Evolutionary conservation across 2,113 vertebrate genomes (phyloP), one percentile per base, ranked within the genome.

Genomic region (Smithornis capensis): DNA sequence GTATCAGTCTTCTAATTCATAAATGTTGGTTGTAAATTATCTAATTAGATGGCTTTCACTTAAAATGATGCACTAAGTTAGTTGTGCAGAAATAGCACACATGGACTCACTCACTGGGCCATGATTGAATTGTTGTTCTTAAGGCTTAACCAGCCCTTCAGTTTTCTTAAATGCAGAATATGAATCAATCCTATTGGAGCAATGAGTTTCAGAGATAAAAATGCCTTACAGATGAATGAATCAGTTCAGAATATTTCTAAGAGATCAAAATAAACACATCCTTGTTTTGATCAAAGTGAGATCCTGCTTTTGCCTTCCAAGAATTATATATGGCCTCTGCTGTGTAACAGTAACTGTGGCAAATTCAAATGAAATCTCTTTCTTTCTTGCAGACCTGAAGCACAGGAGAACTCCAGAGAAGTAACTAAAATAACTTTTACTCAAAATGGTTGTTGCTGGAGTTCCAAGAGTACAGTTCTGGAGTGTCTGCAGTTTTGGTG

Each of bases 11-110:
- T 80, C 45, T 94, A 75, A 95, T 94, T 95, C 91, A 50, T 80
- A 95, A 96, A 85, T 57, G 24, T 69, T 65, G 25, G 37, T 80
- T 93, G 74, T 81, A 69, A 95, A 93, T 89, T 80, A 92, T 83
- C 71, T 71, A 85, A 86, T 93, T 60, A 59, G 49, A 76, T 33
- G 45, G 42, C 47, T 89, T 92, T 89, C 64, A 62, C 71, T 77
- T 89, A 78, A 94, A 87, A 90, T 57, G 28, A 78, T 59, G 87
- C 31, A 28, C 33, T 62, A 86, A 80, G 83, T 91, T 93, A 68
- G 67, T 44, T 64, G 71, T 87, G 69, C 42, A 89, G n/a, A 75
- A 78, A 68, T 45, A 52, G 42, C 25, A 55, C 35, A 47, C 47
- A 8, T 7, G 50, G 68, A 11, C 62, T 92, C 0, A 0, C 76